Evolutionary conservation across 1,140 invertebrate species (phyloP).

Genomic region (Nasonia giraulti): DNA sequence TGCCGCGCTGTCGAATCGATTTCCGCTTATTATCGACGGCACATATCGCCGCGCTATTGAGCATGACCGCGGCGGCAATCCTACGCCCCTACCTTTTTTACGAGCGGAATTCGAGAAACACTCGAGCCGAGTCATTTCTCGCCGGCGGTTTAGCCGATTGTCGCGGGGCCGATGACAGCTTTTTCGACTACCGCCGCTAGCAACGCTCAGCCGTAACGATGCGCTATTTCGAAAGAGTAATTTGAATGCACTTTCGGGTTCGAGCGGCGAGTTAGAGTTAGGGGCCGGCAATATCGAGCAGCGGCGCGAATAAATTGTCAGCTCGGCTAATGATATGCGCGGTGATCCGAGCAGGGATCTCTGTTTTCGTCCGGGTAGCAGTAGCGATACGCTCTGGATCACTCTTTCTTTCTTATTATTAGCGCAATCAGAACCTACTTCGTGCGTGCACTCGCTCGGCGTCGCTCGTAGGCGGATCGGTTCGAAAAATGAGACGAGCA

Average conservation of each 20-base stretch:
- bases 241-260: not conserved
- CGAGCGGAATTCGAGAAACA: not conserved
- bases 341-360: not conserved
- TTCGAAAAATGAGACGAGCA: not conserved
- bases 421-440: slow-evolving; percentile 7
- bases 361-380: not conserved
- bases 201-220: no score
- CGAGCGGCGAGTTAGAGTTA: not conserved
- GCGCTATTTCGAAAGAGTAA: no score
- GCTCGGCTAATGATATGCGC: not conserved
- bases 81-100: not conserved
- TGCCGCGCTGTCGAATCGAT: not conserved
- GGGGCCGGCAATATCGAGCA: not conserved
- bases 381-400: not conserved
- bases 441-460: no score
- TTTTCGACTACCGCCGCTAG: not conserved
- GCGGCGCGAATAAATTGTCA: not conserved
- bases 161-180: not conserved
- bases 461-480: no score
- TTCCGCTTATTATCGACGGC: not conserved
- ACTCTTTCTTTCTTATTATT: not conserved
- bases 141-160: no score
- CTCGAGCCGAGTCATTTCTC: not conserved
- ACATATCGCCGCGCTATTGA: not conserved
- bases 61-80: not conserved